These are phyloP conservation scores for Adineta ricciae DNA, from an alignment of 2,888 invertebrate genomes.

Conservation along the genomic window DNA sequence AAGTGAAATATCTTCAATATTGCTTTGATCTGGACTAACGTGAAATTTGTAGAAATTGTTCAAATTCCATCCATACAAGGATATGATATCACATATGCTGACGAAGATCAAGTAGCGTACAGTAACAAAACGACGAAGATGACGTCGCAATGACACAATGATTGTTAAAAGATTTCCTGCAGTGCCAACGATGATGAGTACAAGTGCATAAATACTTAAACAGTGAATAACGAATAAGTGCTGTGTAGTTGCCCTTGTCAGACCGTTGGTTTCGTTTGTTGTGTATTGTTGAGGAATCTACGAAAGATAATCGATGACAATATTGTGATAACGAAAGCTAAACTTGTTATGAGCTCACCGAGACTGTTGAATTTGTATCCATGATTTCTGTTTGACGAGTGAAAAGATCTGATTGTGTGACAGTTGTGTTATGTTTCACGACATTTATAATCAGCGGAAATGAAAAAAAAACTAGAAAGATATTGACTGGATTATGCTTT, in stretches of 20 bases:
- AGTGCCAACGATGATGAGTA: not conserved
- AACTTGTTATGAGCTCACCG: not conserved
- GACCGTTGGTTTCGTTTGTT: not conserved
- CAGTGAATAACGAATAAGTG: not conserved
- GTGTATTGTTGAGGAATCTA: not conserved
- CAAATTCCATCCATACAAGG: constrained; percentile 33
- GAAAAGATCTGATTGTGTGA: not conserved
- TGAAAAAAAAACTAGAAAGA: not conserved
- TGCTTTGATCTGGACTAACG: not conserved
- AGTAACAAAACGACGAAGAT: constrained; percentile 24
- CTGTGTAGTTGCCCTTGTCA: too few relatives aligned
- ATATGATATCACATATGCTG: constrained; percentile 22
- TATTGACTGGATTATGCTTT: not conserved
- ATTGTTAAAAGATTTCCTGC: constrained; percentile 27
- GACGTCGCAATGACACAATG: constrained; percentile 5
- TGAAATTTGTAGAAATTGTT: constrained; percentile 31
- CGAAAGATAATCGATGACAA: not conserved
- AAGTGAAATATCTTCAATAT: constrained; percentile 31
- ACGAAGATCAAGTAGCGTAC: constrained; percentile 22
- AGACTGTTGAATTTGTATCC: not conserved
- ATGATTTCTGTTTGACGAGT: not conserved
- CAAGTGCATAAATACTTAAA: not conserved
- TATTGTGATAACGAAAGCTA: too few relatives aligned
- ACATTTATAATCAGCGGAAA: not conserved
- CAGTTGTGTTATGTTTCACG: not conserved